A percentile compares a stretch with the other conserved stretches of the same genome.
Conservation (phyloP, 2,113 vertebrate genomes). For the Carettochelys insculpta region DNA sequence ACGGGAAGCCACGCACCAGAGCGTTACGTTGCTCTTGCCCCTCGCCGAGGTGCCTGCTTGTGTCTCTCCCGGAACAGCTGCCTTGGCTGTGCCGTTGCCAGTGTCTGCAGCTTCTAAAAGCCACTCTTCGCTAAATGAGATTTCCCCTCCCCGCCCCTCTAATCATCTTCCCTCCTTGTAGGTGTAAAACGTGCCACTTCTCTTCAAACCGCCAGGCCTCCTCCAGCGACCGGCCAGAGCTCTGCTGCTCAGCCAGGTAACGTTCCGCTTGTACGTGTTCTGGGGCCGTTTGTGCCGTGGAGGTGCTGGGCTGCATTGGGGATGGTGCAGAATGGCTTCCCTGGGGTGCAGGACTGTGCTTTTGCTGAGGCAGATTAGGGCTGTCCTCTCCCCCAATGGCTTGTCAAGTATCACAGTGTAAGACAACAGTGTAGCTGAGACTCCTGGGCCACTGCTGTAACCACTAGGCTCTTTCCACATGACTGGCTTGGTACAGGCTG, state of each 20-base stretch:
- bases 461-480: not conserved
- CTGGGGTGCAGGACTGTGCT: not conserved
- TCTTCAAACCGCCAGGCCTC: constrained; percentile 66
- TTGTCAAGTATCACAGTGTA: not conserved
- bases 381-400: no score
- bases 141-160: accelerated
- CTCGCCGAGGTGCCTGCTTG: not conserved
- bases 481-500: not conserved
- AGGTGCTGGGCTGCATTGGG: not conserved
- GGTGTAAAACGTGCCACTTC: constrained; percentile 76
- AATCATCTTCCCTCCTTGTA: not conserved
- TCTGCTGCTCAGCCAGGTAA: constrained; percentile 77
- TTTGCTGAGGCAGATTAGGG: not conserved
- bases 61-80: not conserved
- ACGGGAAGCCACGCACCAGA: not conserved
- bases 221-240: not conserved
- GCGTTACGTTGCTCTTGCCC: not conserved
- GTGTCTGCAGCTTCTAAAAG: not conserved
- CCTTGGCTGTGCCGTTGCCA: not conserved
- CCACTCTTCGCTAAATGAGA: not conserved
- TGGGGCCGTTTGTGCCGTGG: not conserved
- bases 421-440: not conserved
- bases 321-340: not conserved
- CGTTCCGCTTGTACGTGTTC: not conserved
- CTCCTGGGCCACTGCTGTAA: not conserved